Conservation (phyloP, 2,888 invertebrate genomes). For the Xanthia togata region DNA sequence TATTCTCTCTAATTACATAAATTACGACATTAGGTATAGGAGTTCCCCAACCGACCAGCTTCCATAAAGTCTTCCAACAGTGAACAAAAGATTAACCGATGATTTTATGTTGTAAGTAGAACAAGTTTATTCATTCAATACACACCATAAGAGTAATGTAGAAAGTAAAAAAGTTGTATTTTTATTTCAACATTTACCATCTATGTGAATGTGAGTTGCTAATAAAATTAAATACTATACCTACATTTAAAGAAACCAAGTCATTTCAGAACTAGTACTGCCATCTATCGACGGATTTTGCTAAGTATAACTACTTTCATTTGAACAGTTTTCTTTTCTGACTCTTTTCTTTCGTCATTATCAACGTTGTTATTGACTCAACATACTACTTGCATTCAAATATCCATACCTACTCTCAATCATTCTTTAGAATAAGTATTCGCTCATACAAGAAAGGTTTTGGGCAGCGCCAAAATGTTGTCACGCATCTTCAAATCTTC, state of each 20-base stretch:
- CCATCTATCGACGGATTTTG: constrained; percentile 61
- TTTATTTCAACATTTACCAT: not conserved
- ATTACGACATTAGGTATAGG: not conserved
- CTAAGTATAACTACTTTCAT: not conserved
- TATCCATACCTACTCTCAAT: not conserved
- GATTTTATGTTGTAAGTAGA: not conserved
- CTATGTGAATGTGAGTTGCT: not conserved
- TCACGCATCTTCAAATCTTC: constrained; percentile 7
- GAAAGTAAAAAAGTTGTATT: not conserved
- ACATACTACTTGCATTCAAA: not conserved
- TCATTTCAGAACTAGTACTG: constrained; percentile 53
- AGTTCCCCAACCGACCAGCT: not conserved
- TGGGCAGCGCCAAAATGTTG: constrained; percentile 10
- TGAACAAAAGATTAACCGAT: not conserved
- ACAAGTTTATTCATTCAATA: not conserved
- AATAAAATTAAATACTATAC: not conserved
- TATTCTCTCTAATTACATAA: no score
- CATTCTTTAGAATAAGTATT: not conserved
- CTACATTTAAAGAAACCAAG: not conserved
- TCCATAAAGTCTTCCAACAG: not conserved
- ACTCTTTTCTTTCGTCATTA: not conserved
- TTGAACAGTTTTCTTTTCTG: not conserved
- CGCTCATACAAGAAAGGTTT: not conserved
- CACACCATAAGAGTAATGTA: not conserved
- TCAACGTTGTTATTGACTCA: not conserved